Conservation (phyloP, 2,113 vertebrate species). For the Oncorhynchus kisutch region DNA sequence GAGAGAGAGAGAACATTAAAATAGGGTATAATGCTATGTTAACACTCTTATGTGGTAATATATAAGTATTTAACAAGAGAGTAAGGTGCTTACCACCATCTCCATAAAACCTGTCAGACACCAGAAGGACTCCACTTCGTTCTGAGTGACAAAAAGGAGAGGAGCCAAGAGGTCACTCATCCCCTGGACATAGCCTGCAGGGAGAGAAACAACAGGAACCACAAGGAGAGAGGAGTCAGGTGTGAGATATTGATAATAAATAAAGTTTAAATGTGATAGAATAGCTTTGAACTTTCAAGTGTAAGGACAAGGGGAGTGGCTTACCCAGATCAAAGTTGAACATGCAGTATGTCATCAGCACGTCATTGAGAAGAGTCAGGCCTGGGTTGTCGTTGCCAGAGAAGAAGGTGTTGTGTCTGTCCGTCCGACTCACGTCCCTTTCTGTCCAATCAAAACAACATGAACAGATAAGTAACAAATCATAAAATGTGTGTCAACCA, state of each 20-base stretch:
- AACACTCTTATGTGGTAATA: too few relatives aligned
- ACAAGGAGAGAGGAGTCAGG: not conserved
- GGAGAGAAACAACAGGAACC: constrained; percentile 4
- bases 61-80: not conserved
- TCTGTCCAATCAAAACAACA: constrained; percentile 62
- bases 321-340: constrained; percentile 90
- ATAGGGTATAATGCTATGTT: too few relatives aligned
- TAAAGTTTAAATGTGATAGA: too few relatives aligned
- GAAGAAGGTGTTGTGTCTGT: constrained; percentile 87
- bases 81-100: constrained; percentile 76
- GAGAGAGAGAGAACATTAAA: not conserved
- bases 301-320: constrained; percentile 4
- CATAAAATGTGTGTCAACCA: not conserved
- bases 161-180: constrained; percentile 93
- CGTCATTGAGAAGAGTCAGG: constrained; percentile 82
- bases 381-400: constrained; percentile 86
- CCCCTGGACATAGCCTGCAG: constrained; percentile 87
- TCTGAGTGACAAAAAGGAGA: constrained; percentile 85
- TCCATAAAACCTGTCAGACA: constrained; percentile 92
- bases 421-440: constrained; percentile 86
- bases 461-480: not conserved
- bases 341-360: constrained; percentile 93
- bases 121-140: constrained; percentile 93
- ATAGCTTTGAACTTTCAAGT: too few relatives aligned
- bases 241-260: not conserved